Percentiles rank a stretch among this genome's conserved stretches.
Evolutionary conservation across 2,888 invertebrate species (phyloP).

Genomic region (Hartigia nigra): DNA sequence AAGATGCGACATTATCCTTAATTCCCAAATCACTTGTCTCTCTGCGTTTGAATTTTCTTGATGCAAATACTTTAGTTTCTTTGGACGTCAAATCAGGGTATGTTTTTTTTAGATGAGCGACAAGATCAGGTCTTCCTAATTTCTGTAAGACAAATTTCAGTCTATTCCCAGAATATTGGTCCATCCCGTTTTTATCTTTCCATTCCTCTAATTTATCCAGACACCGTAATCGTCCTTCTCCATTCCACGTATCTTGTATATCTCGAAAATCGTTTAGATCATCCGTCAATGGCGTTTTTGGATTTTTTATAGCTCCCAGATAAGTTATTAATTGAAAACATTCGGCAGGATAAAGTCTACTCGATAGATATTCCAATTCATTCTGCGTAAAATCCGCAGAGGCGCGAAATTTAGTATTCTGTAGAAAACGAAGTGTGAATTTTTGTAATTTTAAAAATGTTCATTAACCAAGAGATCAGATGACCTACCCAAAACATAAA

Average conservation of each 20-base stretch:
- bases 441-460: neutral
- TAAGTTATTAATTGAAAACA: constrained; percentile 26
- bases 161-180: constrained; percentile 25
- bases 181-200: constrained; percentile 21
- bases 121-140: constrained; percentile 28
- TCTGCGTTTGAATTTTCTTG: neutral
- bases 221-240: constrained; percentile 16
- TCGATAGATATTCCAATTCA: constrained; percentile 29
- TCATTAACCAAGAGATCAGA: constrained; percentile 10
- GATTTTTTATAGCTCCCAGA: constrained; percentile 7
- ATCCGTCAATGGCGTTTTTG: neutral
- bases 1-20: neutral
- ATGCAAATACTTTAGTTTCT: neutral
- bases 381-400: constrained; percentile 25
- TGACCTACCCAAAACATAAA: constrained; percentile 28
- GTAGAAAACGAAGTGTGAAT: neutral
- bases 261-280: neutral
- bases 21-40: neutral
- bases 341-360: constrained; percentile 27
- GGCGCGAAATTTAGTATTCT: constrained; percentile 13
- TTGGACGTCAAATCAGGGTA: neutral
- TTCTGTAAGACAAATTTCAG: constrained; percentile 17
- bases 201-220: constrained; percentile 25
- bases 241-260: neutral
- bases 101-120: constrained; percentile 15